Percentiles rank a stretch among this genome's conserved stretches.
phyloP scores from a whole-genome alignment of 1,140 invertebrate genomes.

The Sinonovacula constricta region DNA sequence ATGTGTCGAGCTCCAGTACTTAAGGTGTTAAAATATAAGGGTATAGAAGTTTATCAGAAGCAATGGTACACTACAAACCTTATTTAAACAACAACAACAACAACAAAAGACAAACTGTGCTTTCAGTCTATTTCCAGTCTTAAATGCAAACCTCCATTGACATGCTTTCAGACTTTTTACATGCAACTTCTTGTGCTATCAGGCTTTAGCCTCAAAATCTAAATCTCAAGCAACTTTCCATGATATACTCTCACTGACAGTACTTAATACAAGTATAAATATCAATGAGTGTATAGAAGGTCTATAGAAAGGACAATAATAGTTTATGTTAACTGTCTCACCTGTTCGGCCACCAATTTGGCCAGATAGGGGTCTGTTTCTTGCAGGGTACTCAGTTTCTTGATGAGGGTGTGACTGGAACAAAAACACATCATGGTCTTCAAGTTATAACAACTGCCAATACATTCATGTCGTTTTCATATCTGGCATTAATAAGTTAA shows the following conservation, averaged over 20 bases:
- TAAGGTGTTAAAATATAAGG: no score
- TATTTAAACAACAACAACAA: no score
- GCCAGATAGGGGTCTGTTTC: conserved; percentile 89
- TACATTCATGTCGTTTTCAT: no score
- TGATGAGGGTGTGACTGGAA: conserved; percentile 91
- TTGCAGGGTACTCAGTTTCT: conserved; percentile 89
- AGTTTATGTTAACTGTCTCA: no score
- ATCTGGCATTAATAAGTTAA: no score
- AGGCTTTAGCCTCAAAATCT: neutral
- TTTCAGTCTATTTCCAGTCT: no score
- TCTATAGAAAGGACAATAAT: neutral
- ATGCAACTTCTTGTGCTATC: neutral
- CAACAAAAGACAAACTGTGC: no score
- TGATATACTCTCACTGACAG: neutral
- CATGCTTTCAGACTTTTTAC: neutral
- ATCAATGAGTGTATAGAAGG: neutral
- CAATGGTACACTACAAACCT: no score
- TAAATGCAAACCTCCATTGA: neutral
- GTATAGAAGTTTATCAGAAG: no score
- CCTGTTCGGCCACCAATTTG: conserved; percentile 87
- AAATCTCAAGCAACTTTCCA: neutral
- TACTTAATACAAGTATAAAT: neutral
- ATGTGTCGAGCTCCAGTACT: no score
- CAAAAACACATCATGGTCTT: conserved; percentile 32
- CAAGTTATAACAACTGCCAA: no score